Evolutionary conservation across 2,113 vertebrate species (phyloP), one percentile per base, ranked within the genome.

Genomic region (Chaenocephalus aceratus): DNA sequence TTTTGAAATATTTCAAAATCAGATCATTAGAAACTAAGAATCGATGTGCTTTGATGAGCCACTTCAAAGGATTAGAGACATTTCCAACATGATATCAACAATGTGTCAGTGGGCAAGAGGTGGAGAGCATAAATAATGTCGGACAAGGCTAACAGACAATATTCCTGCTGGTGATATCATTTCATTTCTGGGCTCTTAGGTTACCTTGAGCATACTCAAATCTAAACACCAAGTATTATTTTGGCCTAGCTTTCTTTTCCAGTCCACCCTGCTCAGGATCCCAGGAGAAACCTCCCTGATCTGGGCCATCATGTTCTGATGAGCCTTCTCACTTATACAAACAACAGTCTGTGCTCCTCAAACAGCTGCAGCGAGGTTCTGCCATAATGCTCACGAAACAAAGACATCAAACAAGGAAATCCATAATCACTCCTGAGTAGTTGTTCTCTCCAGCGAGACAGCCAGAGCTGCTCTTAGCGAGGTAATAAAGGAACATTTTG

Each of bases 401-500:
- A 74, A 80, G 76, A 73, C 10, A 75, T 85, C 75, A 84, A 80
- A 77, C 56, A 26, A 16, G 61, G 53, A 79, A 83, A 84, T 87
- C 80, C 65, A 86, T 85, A 84, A 59, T 75, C 60, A 23, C 72
- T 34, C 34, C 57, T 30, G 79, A 45, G 44, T 16, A 51, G 60
- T 80, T 74, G 54, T 53, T 72, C 75, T 61, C 54, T 58, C 74
- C 52, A 1, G 68, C 36, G 71, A 79, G 62, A 77, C 2, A 0
- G 48, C 0, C 3, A 45, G 14, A 68, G 48, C 63, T 67, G 9
- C 61, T 56, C 53, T 52, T 11, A 41, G 30, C 10, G 49, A 67
- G 62, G 46, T 21, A 21, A 61, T 51, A 52, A 36, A 60, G 49
- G 60, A 7, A 4, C 8, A 65, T 46, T 62, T 15, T n/a, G 15